Evolutionary conservation across 1,140 invertebrate genomes (phyloP).

Genomic region (Sminthurinus signatus): DNA sequence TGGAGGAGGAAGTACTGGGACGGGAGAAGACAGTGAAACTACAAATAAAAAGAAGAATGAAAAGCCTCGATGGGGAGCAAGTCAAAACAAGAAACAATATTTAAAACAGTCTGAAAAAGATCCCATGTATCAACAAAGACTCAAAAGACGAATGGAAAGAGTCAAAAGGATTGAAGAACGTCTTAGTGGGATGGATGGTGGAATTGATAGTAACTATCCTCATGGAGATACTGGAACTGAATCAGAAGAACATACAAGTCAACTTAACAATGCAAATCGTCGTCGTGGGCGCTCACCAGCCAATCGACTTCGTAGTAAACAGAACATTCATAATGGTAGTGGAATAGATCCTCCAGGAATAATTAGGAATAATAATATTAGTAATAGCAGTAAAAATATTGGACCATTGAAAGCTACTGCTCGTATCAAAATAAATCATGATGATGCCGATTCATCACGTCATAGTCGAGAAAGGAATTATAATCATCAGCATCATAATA

Average conservation of each 20-base stretch:
- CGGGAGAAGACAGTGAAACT: constrained; percentile 36
- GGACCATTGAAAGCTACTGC: constrained; percentile 4
- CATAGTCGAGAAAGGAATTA: not conserved
- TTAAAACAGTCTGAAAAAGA: constrained; percentile 70
- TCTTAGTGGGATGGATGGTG: not conserved
- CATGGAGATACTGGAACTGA: constrained; percentile 27
- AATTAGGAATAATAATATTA: not conserved
- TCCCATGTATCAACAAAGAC: constrained; percentile 60
- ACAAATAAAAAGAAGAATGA: constrained; percentile 45
- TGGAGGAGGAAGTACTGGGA: no score
- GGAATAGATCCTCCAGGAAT: not conserved
- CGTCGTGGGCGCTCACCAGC: constrained; percentile 1
- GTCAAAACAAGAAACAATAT: constrained; percentile 61
- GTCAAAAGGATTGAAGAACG: constrained; percentile 21
- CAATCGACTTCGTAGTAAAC: not conserved
- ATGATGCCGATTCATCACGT: not conserved
- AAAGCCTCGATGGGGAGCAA: constrained; percentile 61
- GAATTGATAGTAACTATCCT: not conserved
- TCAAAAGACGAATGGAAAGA: constrained; percentile 51
- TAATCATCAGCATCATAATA: not conserved
- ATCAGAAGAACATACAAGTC: constrained; percentile 27
- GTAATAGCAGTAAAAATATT: not conserved
- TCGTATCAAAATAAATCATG: not conserved
- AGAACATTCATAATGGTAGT: not conserved
- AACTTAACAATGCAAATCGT: not conserved